Base-by-base conservation (phyloP, 23 tunicate genomes). In the Aplidium turbinatum region DNA sequence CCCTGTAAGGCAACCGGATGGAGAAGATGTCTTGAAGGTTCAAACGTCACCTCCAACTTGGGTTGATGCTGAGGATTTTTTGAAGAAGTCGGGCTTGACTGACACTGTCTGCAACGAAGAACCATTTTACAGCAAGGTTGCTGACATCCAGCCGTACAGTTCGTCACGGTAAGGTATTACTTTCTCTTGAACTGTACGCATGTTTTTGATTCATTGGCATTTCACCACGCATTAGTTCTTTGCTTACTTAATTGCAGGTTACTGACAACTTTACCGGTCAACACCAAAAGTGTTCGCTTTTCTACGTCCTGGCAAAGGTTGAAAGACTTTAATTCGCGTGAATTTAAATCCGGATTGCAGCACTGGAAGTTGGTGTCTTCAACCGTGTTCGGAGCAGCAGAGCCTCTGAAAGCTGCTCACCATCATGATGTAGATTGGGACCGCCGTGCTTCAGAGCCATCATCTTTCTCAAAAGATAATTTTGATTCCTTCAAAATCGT, bases 81-180 rank as follows among this genome's bases (percentile, higher is more conserved):
- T 69, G 21, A 31, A 31, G 23, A 34, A 52, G 19, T 48, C 79
- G 7, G 38, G 68, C 0, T 26, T 62, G 22, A 33, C 55, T 18
- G 45, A 33, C 26, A 18, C 19, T 18, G 35, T 29, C n/a, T 26
- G 20, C 0, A 72, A 82, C 57, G 26, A 57, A 23, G 77, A 63
- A 4, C 94, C 94, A 0, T 87, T 73, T 65, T 87, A 80, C 63
- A 52, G 94, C 58, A 69, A 87, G 32, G 35, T 81, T 42, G 46
- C 23, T n/a, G 94, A 87, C 45, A 82, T 47, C 2, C 85, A 79
- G 40, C 35, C 85, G 22, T n/a, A n/a, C n/a, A n/a, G n/a, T n/a
- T n/a, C n/a, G n/a, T n/a, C n/a, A n/a, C n/a, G n/a, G n/a, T n/a
- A n/a, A n/a, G n/a, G n/a, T n/a, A n/a, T n/a, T n/a, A n/a, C n/a